phyloP scores from a whole-genome alignment of 2,113 vertebrate genomes.

The Oreochromis tanganicae region DNA sequence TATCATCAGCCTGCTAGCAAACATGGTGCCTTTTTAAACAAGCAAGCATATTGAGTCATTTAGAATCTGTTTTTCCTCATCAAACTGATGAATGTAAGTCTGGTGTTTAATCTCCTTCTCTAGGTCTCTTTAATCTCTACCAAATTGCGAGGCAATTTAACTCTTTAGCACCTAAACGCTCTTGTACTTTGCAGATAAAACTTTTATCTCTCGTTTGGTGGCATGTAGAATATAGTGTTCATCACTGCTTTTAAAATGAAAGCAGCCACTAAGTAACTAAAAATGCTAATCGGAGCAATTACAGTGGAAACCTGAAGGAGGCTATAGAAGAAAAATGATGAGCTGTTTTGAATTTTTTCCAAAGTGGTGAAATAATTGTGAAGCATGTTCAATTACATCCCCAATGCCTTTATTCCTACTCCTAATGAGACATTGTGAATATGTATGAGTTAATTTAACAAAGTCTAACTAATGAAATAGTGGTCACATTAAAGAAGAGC shows the following conservation, averaged over 20 bases:
- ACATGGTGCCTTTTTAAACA: not conserved
- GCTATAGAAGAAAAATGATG: not conserved
- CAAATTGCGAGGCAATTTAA: not conserved
- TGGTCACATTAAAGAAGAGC: not conserved
- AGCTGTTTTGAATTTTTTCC: not conserved
- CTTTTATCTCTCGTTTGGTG: not conserved
- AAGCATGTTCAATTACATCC: not conserved
- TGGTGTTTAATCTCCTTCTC: not conserved
- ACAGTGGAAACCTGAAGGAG: not conserved
- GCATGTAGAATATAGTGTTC: too few species aligned
- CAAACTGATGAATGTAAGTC: not conserved
- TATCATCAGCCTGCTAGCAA: not conserved
- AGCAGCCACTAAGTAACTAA: not conserved
- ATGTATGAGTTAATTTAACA: not conserved
- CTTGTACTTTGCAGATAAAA: not conserved
- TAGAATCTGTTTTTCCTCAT: not conserved
- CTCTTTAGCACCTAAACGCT: not conserved
- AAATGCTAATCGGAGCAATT: not conserved
- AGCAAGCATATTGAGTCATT: not conserved
- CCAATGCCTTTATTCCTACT: not conserved
- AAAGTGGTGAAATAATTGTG: not conserved
- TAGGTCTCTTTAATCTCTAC: not conserved
- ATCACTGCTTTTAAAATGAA: not conserved
- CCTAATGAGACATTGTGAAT: not conserved
- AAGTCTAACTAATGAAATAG: not conserved